These are phyloP conservation scores for Eremobia ochroleuca DNA, from an alignment of 2,888 invertebrate species.

Conservation along the genomic window DNA sequence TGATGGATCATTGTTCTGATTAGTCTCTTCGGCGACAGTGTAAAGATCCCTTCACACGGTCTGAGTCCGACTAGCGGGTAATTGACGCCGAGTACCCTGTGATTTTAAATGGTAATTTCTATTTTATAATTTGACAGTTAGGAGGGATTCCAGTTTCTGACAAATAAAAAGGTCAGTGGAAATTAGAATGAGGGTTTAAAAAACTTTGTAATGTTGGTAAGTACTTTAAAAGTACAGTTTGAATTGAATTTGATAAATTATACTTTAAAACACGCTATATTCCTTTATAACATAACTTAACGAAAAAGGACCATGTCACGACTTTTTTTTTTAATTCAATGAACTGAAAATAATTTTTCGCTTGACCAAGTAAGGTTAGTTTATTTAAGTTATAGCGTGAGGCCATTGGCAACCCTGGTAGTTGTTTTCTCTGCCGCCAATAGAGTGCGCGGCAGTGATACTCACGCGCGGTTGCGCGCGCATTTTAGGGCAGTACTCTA, in stretches of 20 bases:
- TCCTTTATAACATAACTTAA: not conserved
- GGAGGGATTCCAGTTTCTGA: not conserved
- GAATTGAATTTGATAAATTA: not conserved
- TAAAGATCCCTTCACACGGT: conserved; percentile 31
- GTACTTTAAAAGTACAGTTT: not conserved
- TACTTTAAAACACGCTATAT: not conserved
- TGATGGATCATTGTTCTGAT: conserved; percentile 54
- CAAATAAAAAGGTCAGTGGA: not conserved
- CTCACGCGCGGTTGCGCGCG: too few species aligned
- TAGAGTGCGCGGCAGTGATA: too few species aligned
- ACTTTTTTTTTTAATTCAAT: too few species aligned
- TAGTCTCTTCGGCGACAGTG: conserved; percentile 26
- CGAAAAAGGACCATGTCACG: too few species aligned
- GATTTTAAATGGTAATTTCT: not conserved
- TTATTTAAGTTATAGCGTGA: too few species aligned
- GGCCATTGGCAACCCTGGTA: too few species aligned
- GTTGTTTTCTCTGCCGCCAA: too few species aligned
- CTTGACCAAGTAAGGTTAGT: too few species aligned
- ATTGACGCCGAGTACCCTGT: not conserved
- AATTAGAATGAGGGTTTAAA: not conserved
- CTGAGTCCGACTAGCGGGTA: not conserved
- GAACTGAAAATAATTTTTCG: too few species aligned
- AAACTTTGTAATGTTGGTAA: not conserved
- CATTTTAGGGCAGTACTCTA: too few species aligned
- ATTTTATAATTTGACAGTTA: not conserved